Evolutionary conservation across 2,888 invertebrate genomes (phyloP).

Genomic region (Napeogenes inachia): DNA sequence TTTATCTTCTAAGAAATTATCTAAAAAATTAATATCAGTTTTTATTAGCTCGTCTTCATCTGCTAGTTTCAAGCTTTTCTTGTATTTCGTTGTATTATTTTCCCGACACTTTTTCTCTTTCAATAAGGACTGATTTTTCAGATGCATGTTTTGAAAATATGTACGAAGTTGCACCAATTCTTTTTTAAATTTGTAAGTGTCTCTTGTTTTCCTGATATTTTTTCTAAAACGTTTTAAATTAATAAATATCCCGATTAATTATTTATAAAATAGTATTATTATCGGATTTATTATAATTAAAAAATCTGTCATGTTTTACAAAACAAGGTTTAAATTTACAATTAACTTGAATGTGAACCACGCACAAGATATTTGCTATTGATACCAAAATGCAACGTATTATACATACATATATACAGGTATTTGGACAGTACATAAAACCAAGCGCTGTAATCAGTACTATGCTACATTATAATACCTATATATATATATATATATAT

Average conservation of each 20-base stretch:
- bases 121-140: slow-evolving; percentile 51
- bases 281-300: no score
- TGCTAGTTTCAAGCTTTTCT: neutral
- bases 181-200: slow-evolving; percentile 40
- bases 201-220: slow-evolving; percentile 43
- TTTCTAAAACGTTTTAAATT: slow-evolving; percentile 40
- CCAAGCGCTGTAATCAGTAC: no score
- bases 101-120: slow-evolving; percentile 32
- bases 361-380: no score
- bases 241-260: neutral
- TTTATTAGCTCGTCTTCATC: slow-evolving; percentile 17
- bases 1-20: slow-evolving; percentile 40
- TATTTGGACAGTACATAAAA: no score
- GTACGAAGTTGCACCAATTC: slow-evolving; percentile 56
- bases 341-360: no score
- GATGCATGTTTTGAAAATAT: slow-evolving; percentile 48
- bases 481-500: no score
- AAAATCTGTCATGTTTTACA: no score
- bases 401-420: no score
- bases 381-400: no score
- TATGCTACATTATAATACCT: no score
- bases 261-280: no score
- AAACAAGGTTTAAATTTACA: no score
- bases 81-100: slow-evolving; percentile 9
- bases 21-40: slow-evolving; percentile 38